A percentile compares a stretch with the other conserved stretches of the same genome.
Evolutionary conservation across 2,113 vertebrate genomes (phyloP).

Genomic region (Platysternon megacephalum): DNA sequence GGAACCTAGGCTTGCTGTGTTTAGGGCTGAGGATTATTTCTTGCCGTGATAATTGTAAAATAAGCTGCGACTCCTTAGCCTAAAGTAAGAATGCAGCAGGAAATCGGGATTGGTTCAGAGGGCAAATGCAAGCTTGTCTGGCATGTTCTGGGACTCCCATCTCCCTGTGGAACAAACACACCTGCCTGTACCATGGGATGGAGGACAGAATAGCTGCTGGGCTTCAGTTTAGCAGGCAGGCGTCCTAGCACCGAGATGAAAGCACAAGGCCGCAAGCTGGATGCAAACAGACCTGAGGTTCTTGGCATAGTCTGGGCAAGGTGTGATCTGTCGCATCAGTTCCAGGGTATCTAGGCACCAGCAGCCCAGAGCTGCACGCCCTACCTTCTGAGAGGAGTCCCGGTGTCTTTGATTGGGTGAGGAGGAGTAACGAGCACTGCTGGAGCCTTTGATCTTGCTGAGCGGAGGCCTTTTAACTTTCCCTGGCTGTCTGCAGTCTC

Average conservation of each 20-base stretch:
- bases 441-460: background rate
- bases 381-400: background rate
- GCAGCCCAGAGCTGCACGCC: background rate
- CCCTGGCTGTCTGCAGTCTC: background rate
- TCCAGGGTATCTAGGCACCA: background rate
- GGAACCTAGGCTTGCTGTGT: background rate
- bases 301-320: background rate
- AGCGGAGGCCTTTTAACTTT: background rate
- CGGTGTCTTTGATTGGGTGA: background rate
- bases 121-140: background rate
- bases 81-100: background rate
- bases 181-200: background rate
- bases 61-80: no score
- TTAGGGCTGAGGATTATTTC: fast-evolving
- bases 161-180: background rate
- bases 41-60: background rate
- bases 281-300: background rate
- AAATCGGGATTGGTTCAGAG: background rate
- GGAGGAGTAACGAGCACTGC: background rate
- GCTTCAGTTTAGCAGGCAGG: background rate
- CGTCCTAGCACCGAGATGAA: background rate
- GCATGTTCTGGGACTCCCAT: background rate
- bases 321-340: background rate
- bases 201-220: background rate
- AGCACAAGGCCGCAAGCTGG: background rate